Percentiles rank a stretch among this genome's conserved stretches.
These are phyloP conservation scores for Mizuhopecten yessoensis DNA, from an alignment of 1,140 invertebrate species.

Conservation along the genomic window DNA sequence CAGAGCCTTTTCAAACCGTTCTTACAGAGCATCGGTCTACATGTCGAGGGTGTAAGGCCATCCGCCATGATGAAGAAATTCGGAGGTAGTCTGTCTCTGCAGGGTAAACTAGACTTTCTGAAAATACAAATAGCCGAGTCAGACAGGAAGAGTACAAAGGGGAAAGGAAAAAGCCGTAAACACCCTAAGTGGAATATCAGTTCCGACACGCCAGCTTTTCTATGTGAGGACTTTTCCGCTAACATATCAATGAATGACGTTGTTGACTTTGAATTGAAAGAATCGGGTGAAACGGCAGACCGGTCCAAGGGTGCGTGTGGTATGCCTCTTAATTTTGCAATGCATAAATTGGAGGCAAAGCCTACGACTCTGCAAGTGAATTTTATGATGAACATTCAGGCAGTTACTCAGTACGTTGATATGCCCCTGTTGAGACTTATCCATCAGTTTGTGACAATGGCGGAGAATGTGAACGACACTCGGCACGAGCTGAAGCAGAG, in stretches of 20 bases:
- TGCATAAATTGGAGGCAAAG: slow-evolving; percentile 82
- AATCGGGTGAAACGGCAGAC: slow-evolving; percentile 88
- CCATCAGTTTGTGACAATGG: slow-evolving; percentile 98
- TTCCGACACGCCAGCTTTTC: slow-evolving; percentile 93
- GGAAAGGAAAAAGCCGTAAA: slow-evolving; percentile 72
- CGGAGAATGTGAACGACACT: slow-evolving; percentile 97
- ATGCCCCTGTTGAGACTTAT: slow-evolving; percentile 96
- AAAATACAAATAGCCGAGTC: slow-evolving; percentile 96
- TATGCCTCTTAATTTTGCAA: slow-evolving; percentile 77
- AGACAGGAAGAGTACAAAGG: slow-evolving; percentile 68
- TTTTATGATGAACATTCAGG: slow-evolving; percentile 78
- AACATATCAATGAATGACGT: slow-evolving; percentile 94
- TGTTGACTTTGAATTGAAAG: slow-evolving; percentile 94
- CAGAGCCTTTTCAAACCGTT: slow-evolving; percentile 82
- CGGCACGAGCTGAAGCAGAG: slow-evolving; percentile 90
- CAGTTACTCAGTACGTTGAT: slow-evolving; percentile 88
- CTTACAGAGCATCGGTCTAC: slow-evolving; percentile 81
- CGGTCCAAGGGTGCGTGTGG: slow-evolving; percentile 85
- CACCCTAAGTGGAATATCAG: slow-evolving; percentile 63
- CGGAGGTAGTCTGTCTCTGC: slow-evolving; percentile 95
- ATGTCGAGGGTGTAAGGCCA: slow-evolving; percentile 81
- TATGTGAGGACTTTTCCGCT: slow-evolving; percentile 94
- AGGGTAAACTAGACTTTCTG: slow-evolving; percentile 93
- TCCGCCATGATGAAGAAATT: slow-evolving; percentile 88
- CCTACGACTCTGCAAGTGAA: slow-evolving; percentile 82